Base-by-base conservation (phyloP, 1,140 invertebrate genomes). In the Macrotrachela quadricornifera region DNA sequence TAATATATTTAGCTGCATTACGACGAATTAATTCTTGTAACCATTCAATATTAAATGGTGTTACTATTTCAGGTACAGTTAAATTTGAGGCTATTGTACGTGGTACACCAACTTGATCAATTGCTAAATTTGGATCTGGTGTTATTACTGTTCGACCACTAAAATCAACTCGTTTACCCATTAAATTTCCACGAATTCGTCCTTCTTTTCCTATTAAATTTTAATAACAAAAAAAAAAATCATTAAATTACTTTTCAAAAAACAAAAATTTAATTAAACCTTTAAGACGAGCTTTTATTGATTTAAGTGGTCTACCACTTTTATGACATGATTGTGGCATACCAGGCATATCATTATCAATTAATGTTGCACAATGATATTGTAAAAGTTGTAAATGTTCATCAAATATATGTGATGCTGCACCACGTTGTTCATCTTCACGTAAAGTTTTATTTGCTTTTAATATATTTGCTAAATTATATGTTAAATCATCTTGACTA, bases 151-250 rank as follows among this genome's bases (percentile, higher is more conserved):
- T 99, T 70, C 94, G 79, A 10, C 90, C 94, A 0, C 91, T 97
- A 64, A 99, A 99, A 63, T 99, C 94, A 0, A 99, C 94, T 74
- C 94, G 85, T 68, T 99, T 99, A 54, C 94, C 94, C 92, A 99
- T 99, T 59, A 99, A n/a, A n/a, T n/a, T n/a, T n/a, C n/a, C n/a
- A n/a, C n/a, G n/a, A n/a, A n/a, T n/a, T n/a, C n/a, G n/a, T n/a
- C n/a, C n/a, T n/a, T n/a, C n/a, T n/a, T n/a, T n/a, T n/a, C n/a
- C n/a, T n/a, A n/a, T n/a, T n/a, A n/a, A n/a, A n/a, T n/a, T n/a
- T n/a, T n/a, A n/a, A n/a, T n/a, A n/a, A n/a, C n/a, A n/a, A n/a
- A n/a, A n/a, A n/a, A n/a, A n/a, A n/a, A n/a, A n/a, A n/a, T n/a
- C n/a, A n/a, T n/a, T n/a, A n/a, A n/a, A n/a, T n/a, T n/a, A n/a